A percentile compares a stretch with the other conserved stretches of the same genome.
phyloP scores from a whole-genome alignment of 2,113 vertebrate species.

The Sturnus vulgaris region DNA sequence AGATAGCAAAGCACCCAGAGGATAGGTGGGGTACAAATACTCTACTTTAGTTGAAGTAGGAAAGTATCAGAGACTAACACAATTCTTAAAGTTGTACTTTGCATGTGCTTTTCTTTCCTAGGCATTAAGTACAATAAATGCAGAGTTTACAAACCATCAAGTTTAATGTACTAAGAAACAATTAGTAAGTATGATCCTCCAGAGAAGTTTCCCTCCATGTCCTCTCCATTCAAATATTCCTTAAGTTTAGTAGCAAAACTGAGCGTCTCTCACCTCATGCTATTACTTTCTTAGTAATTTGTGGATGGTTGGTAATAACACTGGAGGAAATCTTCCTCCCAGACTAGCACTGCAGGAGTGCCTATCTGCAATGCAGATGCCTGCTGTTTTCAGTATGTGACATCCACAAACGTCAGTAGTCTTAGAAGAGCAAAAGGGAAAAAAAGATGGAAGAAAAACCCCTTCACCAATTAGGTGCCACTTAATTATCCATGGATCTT shows the following conservation, averaged over 20 bases:
- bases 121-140: constrained; percentile 47
- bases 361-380: constrained; percentile 59
- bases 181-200: constrained; percentile 21
- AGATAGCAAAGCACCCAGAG: constrained; percentile 46
- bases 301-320: constrained; percentile 29
- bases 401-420: constrained; percentile 25
- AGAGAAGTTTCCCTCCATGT: background rate
- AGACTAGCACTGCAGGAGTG: constrained; percentile 49
- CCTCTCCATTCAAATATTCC: constrained; percentile 5
- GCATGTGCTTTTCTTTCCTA: background rate
- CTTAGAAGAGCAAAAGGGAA: background rate
- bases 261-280: background rate
- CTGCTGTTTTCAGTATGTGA: constrained; percentile 20
- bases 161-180: constrained; percentile 9
- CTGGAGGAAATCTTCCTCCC: constrained; percentile 37
- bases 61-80: constrained; percentile 8
- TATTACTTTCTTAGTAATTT: constrained; percentile 32
- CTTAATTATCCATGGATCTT: background rate
- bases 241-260: background rate
- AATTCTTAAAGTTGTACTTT: constrained; percentile 16
- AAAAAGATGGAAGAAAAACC: accelerated
- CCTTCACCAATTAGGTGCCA: background rate
- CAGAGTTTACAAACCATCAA: constrained; percentile 29
- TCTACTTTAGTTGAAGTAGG: background rate
- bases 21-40: constrained; percentile 27